These are phyloP conservation scores for Orthosia gothica DNA, from an alignment of 2,888 invertebrate genomes.

Conservation along the genomic window DNA sequence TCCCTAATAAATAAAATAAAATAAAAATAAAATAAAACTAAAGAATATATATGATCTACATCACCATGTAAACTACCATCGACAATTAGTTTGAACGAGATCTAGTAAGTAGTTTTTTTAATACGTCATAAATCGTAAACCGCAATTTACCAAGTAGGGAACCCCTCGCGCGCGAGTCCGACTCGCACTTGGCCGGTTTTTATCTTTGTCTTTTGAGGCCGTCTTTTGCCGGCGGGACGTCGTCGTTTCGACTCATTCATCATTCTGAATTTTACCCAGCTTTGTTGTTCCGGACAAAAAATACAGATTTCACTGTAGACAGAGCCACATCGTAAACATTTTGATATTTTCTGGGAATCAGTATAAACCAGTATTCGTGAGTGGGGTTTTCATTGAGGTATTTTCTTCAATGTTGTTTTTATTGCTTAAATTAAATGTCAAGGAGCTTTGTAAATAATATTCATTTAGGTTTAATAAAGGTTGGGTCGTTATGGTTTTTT, in stretches of 20 bases:
- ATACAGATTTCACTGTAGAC: constrained; percentile 6
- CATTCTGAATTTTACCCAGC: constrained; percentile 24
- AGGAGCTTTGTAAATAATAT: background rate
- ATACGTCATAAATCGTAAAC: too few species aligned
- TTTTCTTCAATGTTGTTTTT: constrained; percentile 13
- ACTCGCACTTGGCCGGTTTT: too few species aligned
- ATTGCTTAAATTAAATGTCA: constrained; percentile 5
- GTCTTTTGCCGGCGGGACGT: constrained; percentile 11
- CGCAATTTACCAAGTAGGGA: too few species aligned
- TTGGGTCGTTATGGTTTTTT: background rate
- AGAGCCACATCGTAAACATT: constrained; percentile 7
- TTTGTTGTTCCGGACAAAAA: constrained; percentile 34
- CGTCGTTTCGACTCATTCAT: constrained; percentile 33
- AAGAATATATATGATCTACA: too few species aligned
- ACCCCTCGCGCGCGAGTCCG: too few species aligned
- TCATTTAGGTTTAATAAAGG: background rate
- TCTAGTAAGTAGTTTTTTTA: too few species aligned
- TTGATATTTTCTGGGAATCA: constrained; percentile 21
- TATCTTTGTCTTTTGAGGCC: constrained; percentile 20
- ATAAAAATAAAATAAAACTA: too few species aligned
- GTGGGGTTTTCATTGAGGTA: background rate
- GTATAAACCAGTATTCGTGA: background rate
- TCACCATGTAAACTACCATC: too few species aligned
- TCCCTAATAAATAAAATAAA: too few species aligned
- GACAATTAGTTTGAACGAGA: too few species aligned